Evolutionary conservation across 2,113 vertebrate species (phyloP).

Genomic region (Cavia porcellus): DNA sequence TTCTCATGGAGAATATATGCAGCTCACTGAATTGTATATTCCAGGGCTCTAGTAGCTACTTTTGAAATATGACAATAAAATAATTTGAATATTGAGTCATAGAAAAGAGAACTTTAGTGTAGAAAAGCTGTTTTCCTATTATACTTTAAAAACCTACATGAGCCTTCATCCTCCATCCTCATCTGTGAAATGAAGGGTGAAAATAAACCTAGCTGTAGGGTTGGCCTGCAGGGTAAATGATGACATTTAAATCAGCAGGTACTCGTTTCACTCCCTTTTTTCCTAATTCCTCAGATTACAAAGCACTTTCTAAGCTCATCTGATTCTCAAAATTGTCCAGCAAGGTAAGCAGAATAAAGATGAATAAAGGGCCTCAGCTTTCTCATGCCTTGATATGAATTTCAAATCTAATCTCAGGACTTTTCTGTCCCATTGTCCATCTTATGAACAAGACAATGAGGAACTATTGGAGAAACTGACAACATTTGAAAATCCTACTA

Average conservation of each 20-base stretch:
- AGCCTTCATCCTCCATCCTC: not conserved
- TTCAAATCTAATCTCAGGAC: not conserved
- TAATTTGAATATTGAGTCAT: not conserved
- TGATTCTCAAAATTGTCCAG: not conserved
- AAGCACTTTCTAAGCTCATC: constrained; percentile 16
- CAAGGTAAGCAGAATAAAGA: not conserved
- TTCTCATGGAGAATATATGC: not conserved
- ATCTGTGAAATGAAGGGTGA: not conserved
- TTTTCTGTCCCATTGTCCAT: not conserved
- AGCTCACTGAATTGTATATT: not conserved
- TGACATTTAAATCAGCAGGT: not conserved
- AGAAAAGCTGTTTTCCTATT: not conserved
- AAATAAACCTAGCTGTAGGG: not conserved
- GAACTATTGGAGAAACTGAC: not conserved
- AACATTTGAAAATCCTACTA: not conserved
- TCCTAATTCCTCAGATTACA: constrained; percentile 10
- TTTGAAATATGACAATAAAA: constrained; percentile 56
- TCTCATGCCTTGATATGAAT: not conserved
- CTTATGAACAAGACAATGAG: not conserved
- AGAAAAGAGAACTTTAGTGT: not conserved
- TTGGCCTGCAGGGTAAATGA: not conserved
- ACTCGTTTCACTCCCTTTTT: not conserved
- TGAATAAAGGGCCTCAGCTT: constrained; percentile 7
- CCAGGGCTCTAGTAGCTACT: not conserved
- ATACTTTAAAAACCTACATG: not conserved